Base-by-base conservation (phyloP, 2,888 invertebrate genomes). In the Sialis lutaria region DNA sequence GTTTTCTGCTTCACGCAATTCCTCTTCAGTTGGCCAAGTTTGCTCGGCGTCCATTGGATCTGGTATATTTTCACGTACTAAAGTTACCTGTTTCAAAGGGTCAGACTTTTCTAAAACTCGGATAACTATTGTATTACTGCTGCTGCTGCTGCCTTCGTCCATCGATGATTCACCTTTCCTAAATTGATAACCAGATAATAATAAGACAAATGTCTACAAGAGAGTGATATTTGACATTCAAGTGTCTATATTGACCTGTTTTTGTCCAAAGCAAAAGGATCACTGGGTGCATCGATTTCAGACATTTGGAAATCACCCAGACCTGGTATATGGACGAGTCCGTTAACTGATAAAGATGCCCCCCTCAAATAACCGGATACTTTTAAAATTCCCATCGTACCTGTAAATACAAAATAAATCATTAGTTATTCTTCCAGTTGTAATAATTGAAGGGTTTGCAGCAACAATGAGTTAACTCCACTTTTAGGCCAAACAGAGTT, bases 41-140 rank as follows among this genome's bases (percentile, higher is more conserved):
- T 96, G 96, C 62, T 96, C 96, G 1, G 84, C 90, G 60, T 91
- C 87, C 89, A 95, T 86, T 6, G 82, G 82, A 68, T 95, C 89
- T 1, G 84, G 82, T 46, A 79, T 67, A 64, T 87, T 86, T 68
- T 92, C 93, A 31, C 75, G 71, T 49, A 79, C 73, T 37, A 95
- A 68, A 46, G 80, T 76, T 58, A 82, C 82, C 66, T 86, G 87
- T 57, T 78, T 75, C 0, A 58, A 56, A 1, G 79, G 74, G 64
- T 86, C 77, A 13, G 78, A 76, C 34, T 62, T 63, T 58, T 74
- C 74, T 44, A 81, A 57, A 10, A 79, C 60, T 54, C 67, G 22
- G 22, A 22, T 4, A 22, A 22, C 67, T 4, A 68, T 60, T 49
- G 60, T 64, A 10, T 55, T 61, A 6, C 60, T 58, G 44, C 66